Base-by-base conservation (phyloP, 1,140 invertebrate species). In the Aradophagus sp. region DNA sequence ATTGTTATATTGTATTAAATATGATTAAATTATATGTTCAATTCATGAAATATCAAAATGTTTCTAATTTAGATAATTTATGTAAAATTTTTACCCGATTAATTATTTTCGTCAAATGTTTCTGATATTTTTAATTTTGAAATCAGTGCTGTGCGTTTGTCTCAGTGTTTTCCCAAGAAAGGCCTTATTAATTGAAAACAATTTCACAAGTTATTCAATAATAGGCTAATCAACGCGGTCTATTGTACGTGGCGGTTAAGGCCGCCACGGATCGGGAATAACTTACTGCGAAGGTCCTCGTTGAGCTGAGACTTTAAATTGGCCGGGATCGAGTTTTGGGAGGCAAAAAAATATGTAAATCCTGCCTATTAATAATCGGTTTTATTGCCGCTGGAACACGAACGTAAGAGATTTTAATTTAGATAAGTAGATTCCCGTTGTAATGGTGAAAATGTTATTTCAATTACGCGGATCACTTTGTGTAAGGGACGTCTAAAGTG, bases 371-470 rank as follows among this genome's bases (percentile, higher is more conserved):
- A 59, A 67, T 44, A 41, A 48, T 27, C 39, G 39, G 23, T 67
- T 42, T 52, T 32, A 59, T 48, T 32, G 36, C 16, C 2, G 1
- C 0, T 8, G 42, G 12, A 45, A 2, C 34, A 6, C 3, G n/a
- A n/a, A 10, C 39, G 11, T 20, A 35, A 31, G 15, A 56, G 62
- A 66, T 66, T 58, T 56, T 58, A 66, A 66, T 66, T 66, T 56
- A 66, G 36, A 58, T 66, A 65, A 65, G 41, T 48, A 55, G 17
- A 47, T 55, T 47, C 48, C 19, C 45, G 39, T 41, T 32, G 50
- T 55, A 65, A 65, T 65, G 23, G 35, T 35, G 48, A 55, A 65
- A 65, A 55, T 65, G 61, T 48, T 55, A 47, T 65, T 65, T 55
- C 50, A 55, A 65, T 65, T 65, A 53, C 48, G 16, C 14, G 48